Base-by-base conservation (phyloP, 2,113 vertebrate genomes). In the Anolis carolinensis region DNA sequence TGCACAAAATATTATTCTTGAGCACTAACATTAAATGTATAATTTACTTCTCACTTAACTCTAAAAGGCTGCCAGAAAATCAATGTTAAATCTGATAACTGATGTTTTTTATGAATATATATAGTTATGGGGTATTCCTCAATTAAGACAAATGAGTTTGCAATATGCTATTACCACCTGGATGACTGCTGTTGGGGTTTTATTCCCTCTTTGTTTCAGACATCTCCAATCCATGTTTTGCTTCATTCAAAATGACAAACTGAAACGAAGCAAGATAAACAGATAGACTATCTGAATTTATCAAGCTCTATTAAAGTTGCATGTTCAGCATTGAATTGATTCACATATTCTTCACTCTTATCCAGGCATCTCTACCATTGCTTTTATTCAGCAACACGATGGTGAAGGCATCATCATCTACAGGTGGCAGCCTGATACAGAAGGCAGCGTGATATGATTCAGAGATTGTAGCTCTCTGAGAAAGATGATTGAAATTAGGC, bases 1-100 rank as follows among this genome's bases (percentile, higher is more conserved):
- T 65, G 39, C 39, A 80, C 52, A 81, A 73, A 70, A 63, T 73
- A 62, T 52, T 74, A 52, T 74, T 9, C 39, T n/a, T 50, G 1
- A 68, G 79, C 67, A 76, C 79, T 55, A 72, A 13, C 52, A 71
- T 90, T 80, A 81, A 25, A 78, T 68, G 30, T 4, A 86, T 48
- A 14, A 65, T 88, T 79, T 84, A 82, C 44, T 87, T 75, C 65
- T 81, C 2, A 32, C 76, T 88, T 81, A 71, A 67, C 78, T 52
- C 89, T 21, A 79, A 65, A 65, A 83, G 80, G 4, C 48, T 88
- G 21, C 34, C 30, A 85, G 36, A 48, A 82, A 86, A 81, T 78
- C 25, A 80, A 68, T 89, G 83, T 85, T 82, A 82, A 90, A 85
- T 65, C 16, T 39, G 50, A 30, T 79, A 86, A 90, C 30, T 75